phyloP scores from a whole-genome alignment of 1,140 invertebrate genomes.

The Hermatobates lingyangjiaoensis region DNA sequence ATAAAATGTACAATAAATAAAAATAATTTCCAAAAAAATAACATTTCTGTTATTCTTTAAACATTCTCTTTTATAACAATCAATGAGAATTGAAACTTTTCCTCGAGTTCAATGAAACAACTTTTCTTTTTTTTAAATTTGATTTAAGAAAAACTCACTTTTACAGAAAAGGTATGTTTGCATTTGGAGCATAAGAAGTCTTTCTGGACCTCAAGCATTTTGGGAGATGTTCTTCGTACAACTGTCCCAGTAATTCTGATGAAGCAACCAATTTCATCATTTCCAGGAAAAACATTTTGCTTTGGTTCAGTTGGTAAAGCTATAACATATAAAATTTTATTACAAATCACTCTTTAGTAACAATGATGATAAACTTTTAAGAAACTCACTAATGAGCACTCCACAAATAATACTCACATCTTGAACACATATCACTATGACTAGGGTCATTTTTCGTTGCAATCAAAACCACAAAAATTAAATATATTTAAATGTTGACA shows the following conservation, averaged over 20 bases:
- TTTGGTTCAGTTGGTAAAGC: slow-evolving; percentile 36
- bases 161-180: slow-evolving; percentile 38
- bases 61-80: background rate
- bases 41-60: background rate
- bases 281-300: slow-evolving; percentile 37
- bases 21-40: too few species aligned
- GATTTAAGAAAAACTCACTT: slow-evolving; percentile 35
- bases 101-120: too few species aligned
- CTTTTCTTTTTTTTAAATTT: too few species aligned
- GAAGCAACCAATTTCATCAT: slow-evolving; percentile 44
- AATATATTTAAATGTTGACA: background rate
- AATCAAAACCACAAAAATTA: background rate
- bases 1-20: too few species aligned
- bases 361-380: background rate
- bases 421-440: background rate
- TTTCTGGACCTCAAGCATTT: slow-evolving; percentile 54
- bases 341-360: too few species aligned
- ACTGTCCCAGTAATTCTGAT: slow-evolving; percentile 46
- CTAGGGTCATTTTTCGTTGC: background rate
- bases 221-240: slow-evolving; percentile 49
- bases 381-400: background rate
- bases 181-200: slow-evolving; percentile 62
- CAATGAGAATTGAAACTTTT: too few species aligned
- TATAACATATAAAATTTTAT: slow-evolving; percentile 22
- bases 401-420: background rate